Conservation (phyloP, 2,888 invertebrate genomes). For the Drosophila heteroneura region DNA sequence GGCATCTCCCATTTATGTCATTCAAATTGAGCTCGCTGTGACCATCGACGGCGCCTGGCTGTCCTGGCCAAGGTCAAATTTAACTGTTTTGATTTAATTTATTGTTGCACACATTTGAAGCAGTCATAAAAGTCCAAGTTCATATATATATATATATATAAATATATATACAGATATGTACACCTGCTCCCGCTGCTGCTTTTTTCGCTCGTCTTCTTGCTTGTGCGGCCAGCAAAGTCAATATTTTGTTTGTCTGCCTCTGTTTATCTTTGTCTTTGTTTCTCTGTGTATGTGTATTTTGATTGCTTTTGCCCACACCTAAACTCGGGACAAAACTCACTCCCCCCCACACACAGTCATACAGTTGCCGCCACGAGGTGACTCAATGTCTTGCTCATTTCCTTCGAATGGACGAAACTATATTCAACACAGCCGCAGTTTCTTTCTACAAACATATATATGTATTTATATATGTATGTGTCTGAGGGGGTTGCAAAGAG, state of each 20-base stretch:
- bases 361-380: slow-evolving; percentile 58
- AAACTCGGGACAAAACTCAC: neutral
- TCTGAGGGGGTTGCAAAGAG: slow-evolving; percentile 16
- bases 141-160: slow-evolving; percentile 25
- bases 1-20: slow-evolving; percentile 34
- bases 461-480: slow-evolving; percentile 22
- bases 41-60: slow-evolving; percentile 42
- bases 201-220: slow-evolving; percentile 14
- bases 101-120: slow-evolving; percentile 73
- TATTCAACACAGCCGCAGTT: slow-evolving; percentile 44
- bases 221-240: slow-evolving; percentile 62
- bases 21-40: slow-evolving; percentile 26
- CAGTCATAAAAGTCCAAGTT: slow-evolving; percentile 56
- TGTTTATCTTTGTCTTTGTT: slow-evolving; percentile 72
- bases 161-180: slow-evolving; percentile 13
- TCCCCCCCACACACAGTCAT: slow-evolving; percentile 21
- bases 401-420: slow-evolving; percentile 67
- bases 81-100: slow-evolving; percentile 78
- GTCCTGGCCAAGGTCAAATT: slow-evolving; percentile 71
- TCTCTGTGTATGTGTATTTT: slow-evolving; percentile 60
- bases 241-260: slow-evolving; percentile 76
- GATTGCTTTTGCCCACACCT: slow-evolving; percentile 71
- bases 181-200: slow-evolving; percentile 46
- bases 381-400: slow-evolving; percentile 78
- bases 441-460: slow-evolving; percentile 35